Conservation (phyloP, 2,113 vertebrate species). For the Geococcyx californianus region DNA sequence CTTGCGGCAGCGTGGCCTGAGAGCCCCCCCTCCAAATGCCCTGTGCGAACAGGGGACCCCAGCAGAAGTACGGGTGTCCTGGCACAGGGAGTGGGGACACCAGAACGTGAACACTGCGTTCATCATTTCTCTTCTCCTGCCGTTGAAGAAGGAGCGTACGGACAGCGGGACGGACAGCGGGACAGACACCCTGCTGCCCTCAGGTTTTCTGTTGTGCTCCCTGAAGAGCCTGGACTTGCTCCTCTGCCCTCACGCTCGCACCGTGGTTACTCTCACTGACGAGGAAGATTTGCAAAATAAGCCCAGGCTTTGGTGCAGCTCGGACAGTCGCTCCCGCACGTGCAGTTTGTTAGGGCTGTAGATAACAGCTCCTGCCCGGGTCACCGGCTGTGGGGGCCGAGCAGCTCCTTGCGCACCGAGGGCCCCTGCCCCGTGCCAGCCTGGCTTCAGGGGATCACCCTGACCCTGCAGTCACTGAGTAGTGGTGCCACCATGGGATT, state of each 20-base stretch:
- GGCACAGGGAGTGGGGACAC: not conserved
- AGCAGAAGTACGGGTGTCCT: rapidly evolving
- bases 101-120: rapidly evolving
- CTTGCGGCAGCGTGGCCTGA: rapidly evolving
- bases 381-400: not conserved
- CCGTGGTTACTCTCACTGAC: not conserved
- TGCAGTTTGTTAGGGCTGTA: not conserved
- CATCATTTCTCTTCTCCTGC: too few species aligned
- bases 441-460: not conserved
- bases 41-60: not conserved
- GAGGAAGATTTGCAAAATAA: not conserved
- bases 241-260: not conserved
- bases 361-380: not conserved
- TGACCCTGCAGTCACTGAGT: too few species aligned
- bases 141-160: not conserved
- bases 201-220: not conserved
- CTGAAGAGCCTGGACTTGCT: not conserved
- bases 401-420: not conserved
- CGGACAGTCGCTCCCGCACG: not conserved
- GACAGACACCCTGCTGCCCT: not conserved
- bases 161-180: rapidly evolving
- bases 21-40: not conserved
- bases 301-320: not conserved
- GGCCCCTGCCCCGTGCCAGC: too few species aligned
- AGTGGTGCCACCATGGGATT: too few species aligned